Percentiles rank a stretch among this genome's conserved stretches.
Evolutionary conservation across 2,888 invertebrate genomes (phyloP).

Genomic region (Hipparchia semele): DNA sequence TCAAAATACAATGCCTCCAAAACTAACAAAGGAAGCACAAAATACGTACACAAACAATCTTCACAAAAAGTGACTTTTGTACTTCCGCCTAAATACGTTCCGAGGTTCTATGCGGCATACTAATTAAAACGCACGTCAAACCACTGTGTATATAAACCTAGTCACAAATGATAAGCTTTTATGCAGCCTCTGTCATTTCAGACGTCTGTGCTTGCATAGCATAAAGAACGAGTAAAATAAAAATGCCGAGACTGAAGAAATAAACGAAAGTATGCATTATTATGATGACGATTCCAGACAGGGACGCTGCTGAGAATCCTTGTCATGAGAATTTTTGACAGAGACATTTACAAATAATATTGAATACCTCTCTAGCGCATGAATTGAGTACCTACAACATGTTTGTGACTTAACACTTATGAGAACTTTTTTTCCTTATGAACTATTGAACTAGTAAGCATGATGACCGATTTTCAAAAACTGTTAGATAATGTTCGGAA

Average conservation of each 20-base stretch:
- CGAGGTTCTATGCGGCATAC: constrained; percentile 10
- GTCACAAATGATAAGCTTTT: constrained; percentile 17
- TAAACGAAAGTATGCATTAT: constrained; percentile 81
- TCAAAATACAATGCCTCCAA: constrained; percentile 1
- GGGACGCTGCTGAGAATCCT: constrained; percentile 45
- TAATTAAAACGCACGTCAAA: constrained; percentile 21
- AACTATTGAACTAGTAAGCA: too few species aligned
- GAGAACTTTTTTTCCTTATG: too few species aligned
- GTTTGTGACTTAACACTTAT: too few species aligned
- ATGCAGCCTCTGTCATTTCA: constrained; percentile 30
- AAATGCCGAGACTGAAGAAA: constrained; percentile 73
- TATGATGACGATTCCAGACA: constrained; percentile 72
- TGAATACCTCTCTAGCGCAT: background rate
- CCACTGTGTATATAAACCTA: constrained; percentile 5
- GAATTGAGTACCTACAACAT: too few species aligned
- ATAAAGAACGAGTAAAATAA: constrained; percentile 70
- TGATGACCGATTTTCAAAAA: too few species aligned
- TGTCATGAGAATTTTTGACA: constrained; percentile 35
- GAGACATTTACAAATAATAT: background rate
- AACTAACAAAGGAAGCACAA: constrained; percentile 13
- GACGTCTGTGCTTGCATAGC: constrained; percentile 51
- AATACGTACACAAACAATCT: constrained; percentile 12
- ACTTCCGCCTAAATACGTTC: constrained; percentile 18
- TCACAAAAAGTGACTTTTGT: constrained; percentile 19
- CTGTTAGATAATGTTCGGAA: too few species aligned